A percentile compares a stretch with the other conserved stretches of the same genome.
These are phyloP conservation scores for Sitophilus oryzae DNA, from an alignment of 1,140 invertebrate species.

Conservation along the genomic window DNA sequence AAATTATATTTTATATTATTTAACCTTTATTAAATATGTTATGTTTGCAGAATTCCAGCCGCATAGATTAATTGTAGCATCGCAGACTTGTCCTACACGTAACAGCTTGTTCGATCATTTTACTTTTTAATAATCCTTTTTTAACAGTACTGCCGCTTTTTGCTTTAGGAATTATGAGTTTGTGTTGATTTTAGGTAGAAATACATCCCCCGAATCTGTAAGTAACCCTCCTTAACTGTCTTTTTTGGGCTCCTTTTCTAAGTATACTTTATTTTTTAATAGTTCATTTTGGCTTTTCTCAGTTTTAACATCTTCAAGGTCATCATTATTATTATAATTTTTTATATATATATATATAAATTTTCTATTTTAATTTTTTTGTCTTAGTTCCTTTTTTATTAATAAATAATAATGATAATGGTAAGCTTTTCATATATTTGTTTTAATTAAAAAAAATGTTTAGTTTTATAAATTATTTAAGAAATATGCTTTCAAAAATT, in stretches of 20 bases:
- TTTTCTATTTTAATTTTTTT: constrained; percentile 1
- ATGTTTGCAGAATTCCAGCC: constrained; percentile 42
- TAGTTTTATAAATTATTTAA: no score
- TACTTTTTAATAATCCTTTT: constrained; percentile 22
- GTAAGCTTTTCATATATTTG: no score
- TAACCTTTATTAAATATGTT: constrained; percentile 38
- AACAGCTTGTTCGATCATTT: constrained; percentile 32
- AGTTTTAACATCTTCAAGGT: constrained; percentile 3
- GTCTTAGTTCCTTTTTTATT: neutral
- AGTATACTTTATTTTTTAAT: constrained; percentile 3
- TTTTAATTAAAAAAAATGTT: no score
- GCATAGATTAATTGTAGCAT: constrained; percentile 43
- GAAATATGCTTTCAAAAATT: no score
- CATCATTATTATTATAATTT: no score
- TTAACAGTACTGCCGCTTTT: constrained; percentile 29
- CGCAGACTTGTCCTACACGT: constrained; percentile 40
- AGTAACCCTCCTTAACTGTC: constrained; percentile 26
- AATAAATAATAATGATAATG: no score
- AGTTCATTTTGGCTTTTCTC: neutral
- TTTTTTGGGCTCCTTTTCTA: constrained; percentile 9
- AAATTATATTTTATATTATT: constrained; percentile 30
- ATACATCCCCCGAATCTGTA: constrained; percentile 28
- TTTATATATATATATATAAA: no score
- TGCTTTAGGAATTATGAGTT: constrained; percentile 22
- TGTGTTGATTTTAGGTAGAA: constrained; percentile 23